phyloP scores from a whole-genome alignment of 2,888 invertebrate genomes.

The Antheraea yamamai region DNA sequence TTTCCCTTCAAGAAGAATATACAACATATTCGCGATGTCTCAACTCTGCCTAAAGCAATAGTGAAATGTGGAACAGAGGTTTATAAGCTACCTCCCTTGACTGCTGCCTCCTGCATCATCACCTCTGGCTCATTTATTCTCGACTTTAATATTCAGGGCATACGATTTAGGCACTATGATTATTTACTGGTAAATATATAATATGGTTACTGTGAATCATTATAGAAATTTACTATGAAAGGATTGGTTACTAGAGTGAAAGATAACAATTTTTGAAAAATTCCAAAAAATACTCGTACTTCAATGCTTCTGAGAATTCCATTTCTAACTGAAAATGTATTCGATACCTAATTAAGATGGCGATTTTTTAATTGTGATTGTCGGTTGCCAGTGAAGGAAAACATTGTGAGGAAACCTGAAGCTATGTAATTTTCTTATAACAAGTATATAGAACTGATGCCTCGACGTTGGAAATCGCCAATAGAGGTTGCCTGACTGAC shows the following conservation, averaged over 20 bases:
- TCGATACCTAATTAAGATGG: too few relatives aligned
- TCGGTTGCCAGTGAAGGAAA: too few relatives aligned
- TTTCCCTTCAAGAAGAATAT: conserved; percentile 73
- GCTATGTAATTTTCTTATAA: too few relatives aligned
- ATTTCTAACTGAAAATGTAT: too few relatives aligned
- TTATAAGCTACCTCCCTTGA: conserved; percentile 74
- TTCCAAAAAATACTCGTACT: too few relatives aligned
- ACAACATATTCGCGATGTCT: conserved; percentile 67
- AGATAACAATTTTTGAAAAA: too few relatives aligned
- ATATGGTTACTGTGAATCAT: background rate
- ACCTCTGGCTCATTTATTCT: conserved; percentile 74
- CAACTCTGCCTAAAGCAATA: conserved; percentile 69
- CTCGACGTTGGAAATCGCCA: too few relatives aligned
- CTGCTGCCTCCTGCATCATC: conserved; percentile 72
- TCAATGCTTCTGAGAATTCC: too few relatives aligned
- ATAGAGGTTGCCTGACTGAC: too few relatives aligned
- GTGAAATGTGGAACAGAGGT: conserved; percentile 73
- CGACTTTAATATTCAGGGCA: conserved; percentile 75
- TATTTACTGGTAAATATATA: conserved; percentile 59
- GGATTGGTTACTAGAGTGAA: background rate
- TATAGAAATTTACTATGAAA: background rate
- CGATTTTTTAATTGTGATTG: too few relatives aligned
- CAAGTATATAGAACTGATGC: too few relatives aligned
- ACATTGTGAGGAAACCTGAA: too few relatives aligned
- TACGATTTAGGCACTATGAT: conserved; percentile 69